A percentile compares a stretch with the other conserved stretches of the same genome.
Conservation (phyloP, 2,888 invertebrate genomes). For the Phortica okadai region DNA sequence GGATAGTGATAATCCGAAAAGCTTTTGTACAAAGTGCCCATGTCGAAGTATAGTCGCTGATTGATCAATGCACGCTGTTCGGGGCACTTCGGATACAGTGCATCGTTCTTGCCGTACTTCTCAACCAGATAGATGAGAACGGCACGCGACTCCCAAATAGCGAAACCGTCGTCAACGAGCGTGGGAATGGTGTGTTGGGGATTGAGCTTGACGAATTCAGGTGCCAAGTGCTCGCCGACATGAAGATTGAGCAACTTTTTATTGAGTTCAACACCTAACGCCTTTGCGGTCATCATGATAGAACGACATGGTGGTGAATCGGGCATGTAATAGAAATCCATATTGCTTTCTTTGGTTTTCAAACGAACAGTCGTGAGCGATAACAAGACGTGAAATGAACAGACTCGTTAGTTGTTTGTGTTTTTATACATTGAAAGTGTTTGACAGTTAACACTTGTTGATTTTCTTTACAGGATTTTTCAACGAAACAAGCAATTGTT, state of each 20-base stretch:
- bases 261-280: slow-evolving; percentile 82
- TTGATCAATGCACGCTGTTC: slow-evolving; percentile 86
- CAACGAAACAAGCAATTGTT: too few relatives aligned
- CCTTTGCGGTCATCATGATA: slow-evolving; percentile 81
- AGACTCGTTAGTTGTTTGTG: too few relatives aligned
- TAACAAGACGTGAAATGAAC: too few relatives aligned
- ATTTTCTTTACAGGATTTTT: too few relatives aligned
- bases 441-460: too few relatives aligned
- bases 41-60: slow-evolving; percentile 87
- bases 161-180: slow-evolving; percentile 88
- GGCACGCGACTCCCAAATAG: slow-evolving; percentile 90
- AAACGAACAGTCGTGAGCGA: too few relatives aligned
- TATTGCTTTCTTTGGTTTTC: slow-evolving; percentile 43
- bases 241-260: slow-evolving; percentile 80
- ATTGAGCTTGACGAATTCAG: slow-evolving; percentile 85
- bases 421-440: too few relatives aligned
- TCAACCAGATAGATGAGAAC: slow-evolving; percentile 88
- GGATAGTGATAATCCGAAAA: slow-evolving; percentile 85
- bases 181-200: slow-evolving; percentile 92
- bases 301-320: slow-evolving; percentile 83
- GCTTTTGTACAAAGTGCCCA: slow-evolving; percentile 84
- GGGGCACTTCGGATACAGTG: slow-evolving; percentile 85
- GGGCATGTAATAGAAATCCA: slow-evolving; percentile 82
- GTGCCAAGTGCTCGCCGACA: slow-evolving; percentile 82
- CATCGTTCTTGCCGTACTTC: slow-evolving; percentile 87